phyloP scores from a whole-genome alignment of 2,797 vertebrate species.

The Pangasius mekongensis region DNA sequence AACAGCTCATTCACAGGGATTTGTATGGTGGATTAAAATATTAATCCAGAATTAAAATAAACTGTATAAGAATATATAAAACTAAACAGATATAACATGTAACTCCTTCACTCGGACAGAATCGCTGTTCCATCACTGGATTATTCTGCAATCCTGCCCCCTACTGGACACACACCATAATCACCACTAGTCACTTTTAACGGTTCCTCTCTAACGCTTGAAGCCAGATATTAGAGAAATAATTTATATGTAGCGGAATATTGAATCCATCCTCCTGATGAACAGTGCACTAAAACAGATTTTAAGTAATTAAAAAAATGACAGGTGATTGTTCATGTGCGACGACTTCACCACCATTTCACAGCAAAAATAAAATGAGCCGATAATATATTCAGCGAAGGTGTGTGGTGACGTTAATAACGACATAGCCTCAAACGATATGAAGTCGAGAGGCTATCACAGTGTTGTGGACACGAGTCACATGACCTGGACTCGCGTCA shows the following conservation, averaged over 20 bases:
- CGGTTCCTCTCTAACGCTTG: too few relatives aligned
- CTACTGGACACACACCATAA: constrained; percentile 9
- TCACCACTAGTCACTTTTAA: neutral
- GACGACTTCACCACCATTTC: too few relatives aligned
- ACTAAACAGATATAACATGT: neutral
- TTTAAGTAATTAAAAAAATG: neutral
- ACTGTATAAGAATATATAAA: neutral
- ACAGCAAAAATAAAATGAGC: too few relatives aligned
- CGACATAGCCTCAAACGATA: too few relatives aligned
- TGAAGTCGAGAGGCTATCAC: neutral
- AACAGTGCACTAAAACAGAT: neutral
- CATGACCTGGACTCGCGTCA: too few relatives aligned
- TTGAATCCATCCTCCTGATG: neutral
- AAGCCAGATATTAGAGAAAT: neutral
- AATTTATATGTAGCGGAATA: neutral
- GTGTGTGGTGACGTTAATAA: neutral
- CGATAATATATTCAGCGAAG: too few relatives aligned
- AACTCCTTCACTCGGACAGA: neutral
- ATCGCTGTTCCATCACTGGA: neutral
- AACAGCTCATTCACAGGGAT: neutral
- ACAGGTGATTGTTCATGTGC: too few relatives aligned
- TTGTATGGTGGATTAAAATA: too few relatives aligned
- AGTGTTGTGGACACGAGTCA: too few relatives aligned
- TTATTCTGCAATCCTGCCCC: constrained; percentile 14
- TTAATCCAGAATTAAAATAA: neutral